phyloP scores from a whole-genome alignment of 2,888 invertebrate species.

The Pantelozetes paolii region DNA sequence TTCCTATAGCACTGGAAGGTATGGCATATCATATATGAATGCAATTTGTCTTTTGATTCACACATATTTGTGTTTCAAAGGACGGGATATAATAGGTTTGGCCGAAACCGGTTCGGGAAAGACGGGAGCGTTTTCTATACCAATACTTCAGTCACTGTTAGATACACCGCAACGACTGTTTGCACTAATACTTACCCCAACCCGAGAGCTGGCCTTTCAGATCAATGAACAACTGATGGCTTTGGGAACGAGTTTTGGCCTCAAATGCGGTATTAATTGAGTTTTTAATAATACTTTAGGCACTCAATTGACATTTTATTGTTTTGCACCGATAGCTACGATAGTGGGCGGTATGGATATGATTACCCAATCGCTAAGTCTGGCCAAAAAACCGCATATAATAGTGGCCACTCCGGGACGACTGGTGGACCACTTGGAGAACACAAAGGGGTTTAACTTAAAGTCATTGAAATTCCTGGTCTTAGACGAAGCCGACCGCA shows the following conservation, averaged over 20 bases:
- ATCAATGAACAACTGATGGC: conserved; percentile 98
- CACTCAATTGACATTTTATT: neutral
- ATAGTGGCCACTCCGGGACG: conserved; percentile 95
- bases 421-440: conserved; percentile 90
- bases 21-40: no score
- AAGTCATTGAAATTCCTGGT: conserved; percentile 81
- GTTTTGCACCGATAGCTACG: conserved; percentile 60
- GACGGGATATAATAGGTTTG: conserved; percentile 71
- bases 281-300: no score
- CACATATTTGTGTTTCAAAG: conserved; percentile 54
- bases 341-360: conserved; percentile 99
- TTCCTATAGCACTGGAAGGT: conserved; percentile 84
- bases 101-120: conserved; percentile 92
- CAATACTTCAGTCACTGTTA: conserved; percentile 83
- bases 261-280: conserved; percentile 68
- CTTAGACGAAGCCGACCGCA: conserved; percentile 99
- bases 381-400: conserved; percentile 95
- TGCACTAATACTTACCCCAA: conserved; percentile 88
- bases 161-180: conserved; percentile 90
- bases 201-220: conserved; percentile 95
- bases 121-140: conserved; percentile 95
- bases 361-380: conserved; percentile 81
- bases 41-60: no score
- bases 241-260: conserved; percentile 78
- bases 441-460: conserved; percentile 94